Percentiles rank a stretch among this genome's conserved stretches.
Conservation (phyloP, 2,888 invertebrate genomes). For the Acheta domesticus region DNA sequence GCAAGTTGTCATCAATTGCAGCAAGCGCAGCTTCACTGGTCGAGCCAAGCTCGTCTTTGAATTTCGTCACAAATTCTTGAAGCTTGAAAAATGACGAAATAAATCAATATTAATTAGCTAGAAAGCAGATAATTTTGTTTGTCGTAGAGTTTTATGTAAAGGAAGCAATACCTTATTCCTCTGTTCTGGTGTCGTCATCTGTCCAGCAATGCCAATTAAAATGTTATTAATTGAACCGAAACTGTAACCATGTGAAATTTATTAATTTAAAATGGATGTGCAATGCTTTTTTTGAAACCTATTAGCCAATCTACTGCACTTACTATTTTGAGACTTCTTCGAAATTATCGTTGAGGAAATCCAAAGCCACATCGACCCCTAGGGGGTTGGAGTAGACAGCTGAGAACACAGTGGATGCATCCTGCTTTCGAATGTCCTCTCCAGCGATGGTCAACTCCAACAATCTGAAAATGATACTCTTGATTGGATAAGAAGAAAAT, state of each 20-base stretch:
- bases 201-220: slow-evolving; percentile 42
- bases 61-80: not conserved
- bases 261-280: not conserved
- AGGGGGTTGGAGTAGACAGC: slow-evolving; percentile 33
- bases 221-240: slow-evolving; percentile 52
- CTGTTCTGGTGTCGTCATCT: slow-evolving; percentile 42
- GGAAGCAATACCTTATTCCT: slow-evolving; percentile 39
- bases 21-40: not conserved
- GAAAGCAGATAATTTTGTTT: not conserved
- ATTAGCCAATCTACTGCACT: not conserved
- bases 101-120: too few species aligned
- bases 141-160: not conserved
- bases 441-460: slow-evolving; percentile 23
- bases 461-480: slow-evolving; percentile 25
- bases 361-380: slow-evolving; percentile 31
- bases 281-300: not conserved
- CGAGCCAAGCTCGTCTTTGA: not conserved
- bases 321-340: slow-evolving; percentile 29
- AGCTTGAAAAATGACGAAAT: not conserved
- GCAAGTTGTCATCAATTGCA: not conserved
- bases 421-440: slow-evolving; percentile 32
- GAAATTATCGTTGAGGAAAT: slow-evolving; percentile 31
- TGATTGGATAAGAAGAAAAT: too few species aligned
- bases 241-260: slow-evolving; percentile 41
- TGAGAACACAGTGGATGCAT: slow-evolving; percentile 32